A percentile compares a stretch with the other conserved stretches of the same genome.
Evolutionary conservation across 2,113 vertebrate species (phyloP).

Genomic region (Hymenochirus boettgeri): DNA sequence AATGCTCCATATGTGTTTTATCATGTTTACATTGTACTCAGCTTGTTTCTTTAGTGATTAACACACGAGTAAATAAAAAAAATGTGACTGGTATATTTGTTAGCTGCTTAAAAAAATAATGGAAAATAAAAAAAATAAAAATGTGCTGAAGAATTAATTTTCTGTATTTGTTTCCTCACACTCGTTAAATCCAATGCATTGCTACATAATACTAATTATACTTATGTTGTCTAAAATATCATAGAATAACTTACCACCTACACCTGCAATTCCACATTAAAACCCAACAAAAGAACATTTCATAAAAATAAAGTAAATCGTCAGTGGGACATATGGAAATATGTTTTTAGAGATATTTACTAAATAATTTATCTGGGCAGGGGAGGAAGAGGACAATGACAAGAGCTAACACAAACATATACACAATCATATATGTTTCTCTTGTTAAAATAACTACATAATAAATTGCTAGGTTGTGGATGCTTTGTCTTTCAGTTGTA

Average conservation of each 20-base stretch:
- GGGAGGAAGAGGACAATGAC: too few species aligned
- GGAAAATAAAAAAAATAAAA: neutral
- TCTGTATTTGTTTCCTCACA: neutral
- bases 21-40: too few species aligned
- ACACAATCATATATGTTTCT: too few species aligned
- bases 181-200: constrained; percentile 8
- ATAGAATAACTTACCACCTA: constrained; percentile 7
- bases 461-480: too few species aligned
- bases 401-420: too few species aligned
- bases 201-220: constrained; percentile 1
- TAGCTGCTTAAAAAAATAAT: neutral
- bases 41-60: constrained; percentile 16
- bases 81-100: constrained; percentile 2
- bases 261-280: neutral
- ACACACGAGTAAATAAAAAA: constrained; percentile 19
- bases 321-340: constrained; percentile 3
- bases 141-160: neutral
- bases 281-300: constrained; percentile 4
- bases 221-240: constrained; percentile 5
- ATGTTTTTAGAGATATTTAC: neutral
- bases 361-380: too few species aligned
- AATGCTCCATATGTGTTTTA: too few species aligned
- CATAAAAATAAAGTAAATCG: neutral
- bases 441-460: too few species aligned
- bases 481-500: too few species aligned